phyloP scores from a whole-genome alignment of 2,797 vertebrate species.

The Pristis pectinata region DNA sequence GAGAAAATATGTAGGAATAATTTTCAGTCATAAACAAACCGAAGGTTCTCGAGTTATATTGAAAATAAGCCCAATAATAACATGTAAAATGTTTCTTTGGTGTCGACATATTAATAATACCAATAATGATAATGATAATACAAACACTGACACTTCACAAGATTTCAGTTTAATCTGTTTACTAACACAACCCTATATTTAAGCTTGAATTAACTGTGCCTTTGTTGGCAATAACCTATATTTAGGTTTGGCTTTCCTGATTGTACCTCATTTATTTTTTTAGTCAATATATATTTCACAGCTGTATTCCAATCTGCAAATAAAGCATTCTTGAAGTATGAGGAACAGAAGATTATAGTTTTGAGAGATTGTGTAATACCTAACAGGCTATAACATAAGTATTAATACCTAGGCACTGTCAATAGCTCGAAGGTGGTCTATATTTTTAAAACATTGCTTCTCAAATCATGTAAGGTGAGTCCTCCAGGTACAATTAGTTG shows the following conservation, averaged over 20 bases:
- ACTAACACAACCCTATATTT: conserved; percentile 35
- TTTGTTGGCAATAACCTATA: conserved; percentile 30
- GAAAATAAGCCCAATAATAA: conserved; percentile 30
- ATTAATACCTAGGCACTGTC: too few species aligned
- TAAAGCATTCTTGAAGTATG: neutral
- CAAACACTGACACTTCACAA: conserved; percentile 36
- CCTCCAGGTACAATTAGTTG: neutral
- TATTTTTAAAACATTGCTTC: neutral
- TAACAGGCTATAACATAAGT: neutral
- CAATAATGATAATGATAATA: conserved; percentile 34
- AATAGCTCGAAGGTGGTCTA: neutral
- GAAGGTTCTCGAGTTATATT: neutral
- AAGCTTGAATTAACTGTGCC: conserved; percentile 32
- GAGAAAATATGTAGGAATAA: neutral
- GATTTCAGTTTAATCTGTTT: conserved; percentile 35
- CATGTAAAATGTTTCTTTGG: conserved; percentile 24
- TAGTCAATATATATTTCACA: conserved; percentile 32
- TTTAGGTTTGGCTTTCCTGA: conserved; percentile 26
- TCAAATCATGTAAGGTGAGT: neutral
- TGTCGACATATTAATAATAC: conserved; percentile 27
- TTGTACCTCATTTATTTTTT: neutral
- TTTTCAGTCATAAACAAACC: conserved; percentile 19
- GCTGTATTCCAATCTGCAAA: conserved; percentile 33
- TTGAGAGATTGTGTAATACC: neutral
- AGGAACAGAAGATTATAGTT: neutral